Evolutionary conservation across 2,797 vertebrate species (phyloP).

Genomic region (Podargus strigoides): DNA sequence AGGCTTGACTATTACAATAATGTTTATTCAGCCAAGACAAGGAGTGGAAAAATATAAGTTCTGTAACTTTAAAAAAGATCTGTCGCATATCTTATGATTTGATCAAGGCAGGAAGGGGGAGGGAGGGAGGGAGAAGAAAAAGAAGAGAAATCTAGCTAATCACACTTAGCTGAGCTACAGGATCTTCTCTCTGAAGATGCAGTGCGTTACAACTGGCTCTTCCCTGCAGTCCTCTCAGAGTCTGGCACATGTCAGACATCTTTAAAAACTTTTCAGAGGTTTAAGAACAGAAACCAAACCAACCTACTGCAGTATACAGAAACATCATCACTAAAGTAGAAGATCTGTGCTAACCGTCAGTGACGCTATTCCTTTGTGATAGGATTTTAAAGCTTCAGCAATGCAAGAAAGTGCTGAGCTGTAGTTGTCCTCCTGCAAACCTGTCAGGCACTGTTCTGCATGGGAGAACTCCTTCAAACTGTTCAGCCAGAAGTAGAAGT

Average conservation of each 20-base stretch:
- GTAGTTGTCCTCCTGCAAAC: constrained; percentile 86
- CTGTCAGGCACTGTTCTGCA: constrained; percentile 90
- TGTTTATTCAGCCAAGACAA: not conserved
- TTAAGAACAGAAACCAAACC: not conserved
- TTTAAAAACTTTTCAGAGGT: not conserved
- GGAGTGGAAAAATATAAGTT: not conserved
- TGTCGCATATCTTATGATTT: not conserved
- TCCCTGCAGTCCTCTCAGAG: not conserved
- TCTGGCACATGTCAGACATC: not conserved
- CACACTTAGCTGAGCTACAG: not conserved
- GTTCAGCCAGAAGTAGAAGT: constrained; percentile 99
- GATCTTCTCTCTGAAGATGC: not conserved
- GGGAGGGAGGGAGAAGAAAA: not conserved
- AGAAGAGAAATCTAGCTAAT: not conserved
- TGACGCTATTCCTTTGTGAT: constrained; percentile 97
- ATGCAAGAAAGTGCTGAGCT: constrained; percentile 90
- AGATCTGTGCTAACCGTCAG: constrained; percentile 84
- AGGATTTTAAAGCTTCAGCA: constrained; percentile 90
- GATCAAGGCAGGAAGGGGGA: not conserved
- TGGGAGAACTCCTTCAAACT: constrained; percentile 97
- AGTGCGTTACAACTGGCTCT: not conserved
- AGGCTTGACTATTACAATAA: not conserved
- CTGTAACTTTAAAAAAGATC: not conserved
- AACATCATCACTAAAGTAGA: not conserved
- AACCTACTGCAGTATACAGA: not conserved